Evolutionary conservation across 2,113 vertebrate species (phyloP).

Genomic region (Eleginops maclovinus): DNA sequence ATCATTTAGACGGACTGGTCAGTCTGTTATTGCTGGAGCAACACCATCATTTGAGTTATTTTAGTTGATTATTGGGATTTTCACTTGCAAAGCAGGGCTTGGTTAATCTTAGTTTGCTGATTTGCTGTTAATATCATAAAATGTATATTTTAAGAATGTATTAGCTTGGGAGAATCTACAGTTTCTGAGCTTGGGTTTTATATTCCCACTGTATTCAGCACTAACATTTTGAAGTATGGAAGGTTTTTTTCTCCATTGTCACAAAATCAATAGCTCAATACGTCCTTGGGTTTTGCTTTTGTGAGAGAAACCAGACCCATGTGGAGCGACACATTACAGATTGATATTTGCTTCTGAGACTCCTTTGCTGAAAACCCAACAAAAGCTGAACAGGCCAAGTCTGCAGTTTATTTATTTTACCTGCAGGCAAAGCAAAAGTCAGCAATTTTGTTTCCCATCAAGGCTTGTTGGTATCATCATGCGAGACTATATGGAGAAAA

Average conservation of each 20-base stretch:
- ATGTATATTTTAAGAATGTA: not conserved
- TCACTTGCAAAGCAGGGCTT: not conserved
- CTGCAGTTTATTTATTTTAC: slow-evolving; percentile 35
- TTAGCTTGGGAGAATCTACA: not conserved
- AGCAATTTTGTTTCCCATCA: slow-evolving; percentile 61
- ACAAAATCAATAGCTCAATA: slow-evolving; percentile 5
- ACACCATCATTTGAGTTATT: not conserved
- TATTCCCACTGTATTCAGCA: not conserved
- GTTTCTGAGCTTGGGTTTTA: not conserved
- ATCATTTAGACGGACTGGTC: not conserved
- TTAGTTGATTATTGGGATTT: not conserved
- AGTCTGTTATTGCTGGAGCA: not conserved
- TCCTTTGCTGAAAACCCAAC: slow-evolving; percentile 11
- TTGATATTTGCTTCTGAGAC: slow-evolving; percentile 38
- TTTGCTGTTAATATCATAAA: not conserved
- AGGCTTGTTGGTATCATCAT: slow-evolving; percentile 57
- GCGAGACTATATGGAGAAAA: slow-evolving; percentile 49
- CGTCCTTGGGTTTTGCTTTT: slow-evolving; percentile 27
- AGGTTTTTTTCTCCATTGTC: not conserved
- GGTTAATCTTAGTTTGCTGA: not conserved
- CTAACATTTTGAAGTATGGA: not conserved
- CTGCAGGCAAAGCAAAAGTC: slow-evolving; percentile 50
- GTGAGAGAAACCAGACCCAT: slow-evolving; percentile 12
- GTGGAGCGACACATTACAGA: slow-evolving; percentile 32
- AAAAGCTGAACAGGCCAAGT: slow-evolving; percentile 34